A percentile compares a stretch with the other conserved stretches of the same genome.
phyloP scores from a whole-genome alignment of 2,888 invertebrate species.

The Mythimna pallens region DNA sequence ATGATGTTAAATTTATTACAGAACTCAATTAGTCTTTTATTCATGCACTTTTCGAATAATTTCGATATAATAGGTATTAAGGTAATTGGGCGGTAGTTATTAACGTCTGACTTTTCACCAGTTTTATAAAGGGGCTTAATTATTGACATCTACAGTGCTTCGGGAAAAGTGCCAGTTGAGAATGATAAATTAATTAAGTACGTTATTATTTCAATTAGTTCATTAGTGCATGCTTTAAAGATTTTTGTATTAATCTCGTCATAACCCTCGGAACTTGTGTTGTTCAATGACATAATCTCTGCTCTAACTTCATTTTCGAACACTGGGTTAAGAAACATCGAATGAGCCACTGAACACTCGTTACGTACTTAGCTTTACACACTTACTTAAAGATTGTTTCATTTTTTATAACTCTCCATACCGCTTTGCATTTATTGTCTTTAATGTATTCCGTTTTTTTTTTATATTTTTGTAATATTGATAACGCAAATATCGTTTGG shows the following conservation, averaged over 20 bases:
- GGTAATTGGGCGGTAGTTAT: not conserved
- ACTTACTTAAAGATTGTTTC: too few relatives aligned
- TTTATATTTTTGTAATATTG: too few relatives aligned
- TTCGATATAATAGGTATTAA: not conserved
- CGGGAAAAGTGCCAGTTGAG: not conserved
- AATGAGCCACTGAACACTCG: too few relatives aligned
- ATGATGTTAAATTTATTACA: slow-evolving; percentile 5
- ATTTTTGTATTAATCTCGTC: not conserved
- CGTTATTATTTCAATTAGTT: too few relatives aligned
- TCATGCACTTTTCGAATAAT: not conserved
- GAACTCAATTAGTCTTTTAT: not conserved
- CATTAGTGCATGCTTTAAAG: too few relatives aligned
- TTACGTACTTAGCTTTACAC: too few relatives aligned
- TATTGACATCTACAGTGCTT: not conserved
- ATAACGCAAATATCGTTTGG: too few relatives aligned
- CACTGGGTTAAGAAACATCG: not conserved
- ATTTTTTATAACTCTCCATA: too few relatives aligned
- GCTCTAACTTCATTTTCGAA: not conserved
- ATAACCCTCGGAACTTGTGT: not conserved
- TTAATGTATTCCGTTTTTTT: too few relatives aligned
- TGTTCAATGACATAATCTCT: not conserved
- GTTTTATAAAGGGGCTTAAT: slow-evolving; percentile 1
- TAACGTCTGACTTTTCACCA: not conserved
- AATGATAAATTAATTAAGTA: too few relatives aligned
- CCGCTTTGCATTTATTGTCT: too few relatives aligned